Evolutionary conservation across 2,113 vertebrate species (phyloP).

Genomic region (Heteronetta atricapilla): DNA sequence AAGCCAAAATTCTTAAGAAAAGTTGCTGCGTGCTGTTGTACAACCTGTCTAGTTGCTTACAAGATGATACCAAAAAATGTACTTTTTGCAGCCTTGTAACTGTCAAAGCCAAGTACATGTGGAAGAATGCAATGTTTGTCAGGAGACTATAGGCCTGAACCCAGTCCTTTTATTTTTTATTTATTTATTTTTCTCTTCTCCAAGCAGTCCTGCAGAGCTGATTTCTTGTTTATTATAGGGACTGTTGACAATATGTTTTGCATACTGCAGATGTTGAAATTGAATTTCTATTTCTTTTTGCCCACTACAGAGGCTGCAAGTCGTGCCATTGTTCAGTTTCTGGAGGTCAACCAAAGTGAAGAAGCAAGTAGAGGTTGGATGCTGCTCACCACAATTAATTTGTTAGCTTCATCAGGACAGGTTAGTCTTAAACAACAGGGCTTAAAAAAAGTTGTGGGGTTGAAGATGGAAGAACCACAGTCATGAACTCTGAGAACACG

Average conservation of each 20-base stretch:
- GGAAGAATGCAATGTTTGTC: neutral
- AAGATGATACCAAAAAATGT: neutral
- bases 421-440: constrained; percentile 73
- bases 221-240: neutral
- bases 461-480: neutral
- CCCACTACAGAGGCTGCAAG: constrained; percentile 90
- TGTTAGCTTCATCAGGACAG: constrained; percentile 97
- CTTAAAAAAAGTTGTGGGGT: neutral
- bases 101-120: neutral
- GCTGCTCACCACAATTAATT: constrained; percentile 98
- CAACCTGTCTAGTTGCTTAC: neutral
- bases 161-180: neutral
- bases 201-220: neutral
- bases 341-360: constrained; percentile 99
- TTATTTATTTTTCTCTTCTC: neutral
- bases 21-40: neutral
- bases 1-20: neutral
- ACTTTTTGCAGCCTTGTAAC: neutral
- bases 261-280: neutral
- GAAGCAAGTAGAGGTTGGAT: constrained; percentile 98
- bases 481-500: neutral
- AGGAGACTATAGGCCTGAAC: neutral
- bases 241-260: neutral
- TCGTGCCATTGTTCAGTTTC: constrained; percentile 96
- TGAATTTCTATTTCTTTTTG: neutral